Evolutionary conservation across 1,140 invertebrate species (phyloP).

Genomic region (Palaemon carinicauda): DNA sequence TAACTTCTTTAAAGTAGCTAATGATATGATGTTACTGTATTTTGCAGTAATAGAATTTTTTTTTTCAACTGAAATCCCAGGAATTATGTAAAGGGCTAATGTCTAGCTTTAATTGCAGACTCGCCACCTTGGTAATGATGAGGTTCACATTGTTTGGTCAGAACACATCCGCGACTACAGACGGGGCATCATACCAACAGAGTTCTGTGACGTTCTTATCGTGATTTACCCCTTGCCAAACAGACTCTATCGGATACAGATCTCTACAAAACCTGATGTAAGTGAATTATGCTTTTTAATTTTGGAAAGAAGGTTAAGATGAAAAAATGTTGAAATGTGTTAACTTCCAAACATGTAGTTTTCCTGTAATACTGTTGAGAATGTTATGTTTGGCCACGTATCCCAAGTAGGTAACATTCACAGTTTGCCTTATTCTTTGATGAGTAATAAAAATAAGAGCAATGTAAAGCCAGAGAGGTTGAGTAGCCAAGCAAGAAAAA

Average conservation of each 20-base stretch:
- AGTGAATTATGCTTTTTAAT: conserved; percentile 59
- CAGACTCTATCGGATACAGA: conserved; percentile 81
- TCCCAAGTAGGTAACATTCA: too few relatives aligned
- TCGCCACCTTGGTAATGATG: conserved; percentile 96
- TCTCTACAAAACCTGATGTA: conserved; percentile 85
- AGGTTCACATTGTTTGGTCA: conserved; percentile 99
- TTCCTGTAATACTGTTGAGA: too few relatives aligned
- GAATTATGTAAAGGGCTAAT: conserved; percentile 10
- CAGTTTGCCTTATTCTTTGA: too few relatives aligned
- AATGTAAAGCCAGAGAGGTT: too few relatives aligned
- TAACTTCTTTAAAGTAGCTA: neutral
- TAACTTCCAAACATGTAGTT: too few relatives aligned
- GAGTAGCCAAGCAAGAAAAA: too few relatives aligned
- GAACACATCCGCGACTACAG: conserved; percentile 96
- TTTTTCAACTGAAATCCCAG: neutral
- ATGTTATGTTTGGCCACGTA: too few relatives aligned
- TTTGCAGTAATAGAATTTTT: neutral
- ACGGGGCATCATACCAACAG: conserved; percentile 95
- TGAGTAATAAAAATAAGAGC: too few relatives aligned
- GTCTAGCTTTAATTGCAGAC: conserved; percentile 71
- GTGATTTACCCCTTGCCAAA: conserved; percentile 93
- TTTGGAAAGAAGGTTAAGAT: neutral
- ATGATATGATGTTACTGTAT: neutral
- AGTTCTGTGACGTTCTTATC: conserved; percentile 99
- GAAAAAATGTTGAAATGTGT: neutral